Evolutionary conservation across 2,113 vertebrate species (phyloP), one percentile per base, ranked within the genome.

Genomic region (Onychostruthus taczanowskii): DNA sequence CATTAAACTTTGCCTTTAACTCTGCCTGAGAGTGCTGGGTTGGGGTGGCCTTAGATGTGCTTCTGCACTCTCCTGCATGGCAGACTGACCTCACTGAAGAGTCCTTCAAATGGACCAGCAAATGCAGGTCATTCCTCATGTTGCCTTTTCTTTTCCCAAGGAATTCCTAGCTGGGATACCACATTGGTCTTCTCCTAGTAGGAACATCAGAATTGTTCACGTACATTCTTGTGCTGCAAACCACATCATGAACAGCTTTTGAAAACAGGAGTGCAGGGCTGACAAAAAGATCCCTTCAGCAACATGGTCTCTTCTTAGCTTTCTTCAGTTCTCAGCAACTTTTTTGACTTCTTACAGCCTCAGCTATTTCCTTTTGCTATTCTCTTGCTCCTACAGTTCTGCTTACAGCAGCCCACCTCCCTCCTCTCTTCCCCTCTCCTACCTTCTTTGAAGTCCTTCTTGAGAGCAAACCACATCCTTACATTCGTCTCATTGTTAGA

Each of bases 391-490:
- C 72, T 93, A 70, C 52, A 0, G 0, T 78, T 92, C 80, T 77
- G 55, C 59, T 86, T 69, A 84, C 19, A 81, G 84, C 93, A 95
- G 95, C 93, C 95, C 93, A 96, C 88, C 92, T 75, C 73, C 87
- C 83, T 94, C 50, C 82, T 49, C 83, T 93, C 56, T 84, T 91
- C 82, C 66, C 73, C 94, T 89, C 92, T 92, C 88, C 85, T 56
- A 84, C 52, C 44, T 87, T 78, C 92, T 95, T 94, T 96, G 82
- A 94, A 90, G 78, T 82, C 56, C 56, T 94, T 91, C 81, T 92
- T 19, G 19, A 92, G 62, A 81, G 77, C 69, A 97, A 97, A 96
- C 95, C 95, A 96, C 96, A 95, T 97, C 95, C 96, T 96, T 84
- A 76, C 0, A 15, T 82, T 96, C 77, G 33, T 88, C 69, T 92